A percentile compares a stretch with the other conserved stretches of the same genome.
These are phyloP conservation scores for Anguilla anguilla DNA, from an alignment of 2,797 vertebrate species.

Conservation along the genomic window DNA sequence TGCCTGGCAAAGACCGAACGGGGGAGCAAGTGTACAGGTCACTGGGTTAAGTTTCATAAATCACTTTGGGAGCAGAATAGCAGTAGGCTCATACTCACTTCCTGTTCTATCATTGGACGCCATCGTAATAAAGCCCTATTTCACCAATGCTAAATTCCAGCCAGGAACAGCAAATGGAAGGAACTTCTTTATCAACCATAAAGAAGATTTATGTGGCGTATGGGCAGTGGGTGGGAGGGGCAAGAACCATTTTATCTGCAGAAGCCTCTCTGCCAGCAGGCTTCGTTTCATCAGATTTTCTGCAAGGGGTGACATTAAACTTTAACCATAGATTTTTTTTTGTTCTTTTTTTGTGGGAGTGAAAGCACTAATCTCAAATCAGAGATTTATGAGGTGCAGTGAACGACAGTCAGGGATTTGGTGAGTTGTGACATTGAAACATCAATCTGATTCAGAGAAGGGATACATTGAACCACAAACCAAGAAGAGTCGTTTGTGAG, in stretches of 20 bases:
- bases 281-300: not conserved
- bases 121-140: not conserved
- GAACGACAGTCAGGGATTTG: not conserved
- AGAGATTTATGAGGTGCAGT: not conserved
- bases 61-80: not conserved
- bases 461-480: not conserved
- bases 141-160: not conserved
- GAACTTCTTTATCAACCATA: not conserved
- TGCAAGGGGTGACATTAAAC: not conserved
- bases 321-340: not conserved
- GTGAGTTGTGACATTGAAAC: not conserved
- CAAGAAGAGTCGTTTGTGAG: not conserved
- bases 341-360: not conserved
- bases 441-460: not conserved
- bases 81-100: not conserved
- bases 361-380: not conserved
- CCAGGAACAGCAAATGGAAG: not conserved
- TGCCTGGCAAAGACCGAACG: not conserved
- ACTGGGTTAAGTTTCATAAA: not conserved
- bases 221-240: not conserved
- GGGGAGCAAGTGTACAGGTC: not conserved
- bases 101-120: not conserved
- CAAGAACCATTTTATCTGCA: not conserved
- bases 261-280: not conserved
- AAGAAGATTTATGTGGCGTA: not conserved